phyloP scores from a whole-genome alignment of 2,888 invertebrate species.

The Callosobruchus maculatus region DNA sequence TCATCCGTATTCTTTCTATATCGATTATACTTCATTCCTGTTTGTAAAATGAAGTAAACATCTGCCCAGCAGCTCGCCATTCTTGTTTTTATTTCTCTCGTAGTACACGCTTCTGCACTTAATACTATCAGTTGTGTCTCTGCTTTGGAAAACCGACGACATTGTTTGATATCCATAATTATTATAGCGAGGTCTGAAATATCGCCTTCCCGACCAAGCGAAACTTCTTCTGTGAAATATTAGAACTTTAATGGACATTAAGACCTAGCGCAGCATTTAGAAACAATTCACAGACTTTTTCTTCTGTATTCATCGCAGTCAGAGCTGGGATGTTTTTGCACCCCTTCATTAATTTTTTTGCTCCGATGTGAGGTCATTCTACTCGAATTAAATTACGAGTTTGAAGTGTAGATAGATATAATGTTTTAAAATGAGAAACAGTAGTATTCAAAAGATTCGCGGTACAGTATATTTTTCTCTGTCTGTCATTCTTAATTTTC shows the following conservation, averaged over 20 bases:
- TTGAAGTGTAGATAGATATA: too few relatives aligned
- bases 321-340: background rate
- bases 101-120: background rate
- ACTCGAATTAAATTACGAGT: too few relatives aligned
- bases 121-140: background rate
- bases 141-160: background rate
- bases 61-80: background rate
- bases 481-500: too few relatives aligned
- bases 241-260: background rate
- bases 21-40: background rate
- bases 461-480: too few relatives aligned
- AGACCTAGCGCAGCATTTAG: background rate
- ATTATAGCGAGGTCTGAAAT: background rate
- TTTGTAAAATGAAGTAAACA: background rate
- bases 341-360: background rate
- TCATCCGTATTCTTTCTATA: background rate
- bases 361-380: too few relatives aligned
- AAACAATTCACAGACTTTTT: background rate
- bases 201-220: background rate
- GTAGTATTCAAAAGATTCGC: too few relatives aligned
- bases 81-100: background rate
- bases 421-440: too few relatives aligned
- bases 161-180: background rate
- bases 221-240: background rate
- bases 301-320: background rate